Evolutionary conservation across 2,888 invertebrate genomes (phyloP), one percentile per base, ranked within the genome.

Genomic region (Strigamia maritima): DNA sequence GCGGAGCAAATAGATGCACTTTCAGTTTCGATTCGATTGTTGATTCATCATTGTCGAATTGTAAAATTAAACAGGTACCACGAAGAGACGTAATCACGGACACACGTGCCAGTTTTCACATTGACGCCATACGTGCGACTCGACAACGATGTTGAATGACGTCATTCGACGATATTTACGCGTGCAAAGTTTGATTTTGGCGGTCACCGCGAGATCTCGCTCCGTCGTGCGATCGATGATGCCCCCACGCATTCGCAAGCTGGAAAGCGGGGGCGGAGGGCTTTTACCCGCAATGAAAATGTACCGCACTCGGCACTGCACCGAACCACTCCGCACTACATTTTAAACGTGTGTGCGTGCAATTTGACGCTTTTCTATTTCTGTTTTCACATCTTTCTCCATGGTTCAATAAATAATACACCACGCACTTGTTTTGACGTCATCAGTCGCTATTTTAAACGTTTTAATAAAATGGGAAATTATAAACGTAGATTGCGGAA

Each of bases 261-360:
- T 7, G 26, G 3, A 65, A 70, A 14, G 70, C 70, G 70, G 70
- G 28, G 70, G 70, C 70, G 70, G 28, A 70, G 70, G 70, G 70
- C 70, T 70, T 65, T 70, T 70, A 70, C 70, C 70, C 26, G 70
- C 28, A 28, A 2, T 16, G n/a, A n/a, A n/a, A n/a, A n/a, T n/a
- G n/a, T n/a, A n/a, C n/a, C n/a, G n/a, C n/a, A n/a, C n/a, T n/a
- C n/a, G n/a, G n/a, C n/a, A n/a, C n/a, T n/a, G n/a, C 19, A 6
- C 49, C 49, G n/a, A n/a, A 0, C 10, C 49, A 12, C n/a, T 19
- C 10, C 10, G 70, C 70, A 14, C 22, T n/a, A 19, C 54, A 54
- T 19, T 54, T 19, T 2, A 6, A 16, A 54, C 54, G 54, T 54
- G 54, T 54, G 54, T 54, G 16, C 54, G 16, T 35, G 10, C 35